Evolutionary conservation across 2,888 invertebrate species (phyloP).

Genomic region (Caenorhabditis sp.): DNA sequence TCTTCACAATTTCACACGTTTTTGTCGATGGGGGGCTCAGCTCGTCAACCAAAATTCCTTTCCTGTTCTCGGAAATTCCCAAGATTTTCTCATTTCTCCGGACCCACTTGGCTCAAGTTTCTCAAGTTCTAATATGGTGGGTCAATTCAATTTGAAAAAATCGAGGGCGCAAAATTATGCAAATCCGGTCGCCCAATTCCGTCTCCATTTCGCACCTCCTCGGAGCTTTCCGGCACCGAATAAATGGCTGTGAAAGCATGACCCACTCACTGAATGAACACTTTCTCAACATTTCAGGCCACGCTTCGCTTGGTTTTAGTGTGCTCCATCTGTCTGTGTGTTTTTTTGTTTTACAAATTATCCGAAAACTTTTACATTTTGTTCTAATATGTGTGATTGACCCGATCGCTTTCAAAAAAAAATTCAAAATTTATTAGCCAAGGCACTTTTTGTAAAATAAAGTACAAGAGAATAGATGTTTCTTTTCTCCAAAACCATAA

Average conservation of each 20-base stretch:
- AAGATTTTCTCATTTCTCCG: neutral
- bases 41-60: constrained; percentile 15
- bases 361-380: too few species aligned
- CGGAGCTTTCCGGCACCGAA: constrained; percentile 16
- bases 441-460: too few species aligned
- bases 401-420: too few species aligned
- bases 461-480: too few species aligned
- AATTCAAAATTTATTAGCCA: too few species aligned
- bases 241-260: constrained; percentile 62
- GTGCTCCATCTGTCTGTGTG: neutral
- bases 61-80: constrained; percentile 6
- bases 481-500: neutral
- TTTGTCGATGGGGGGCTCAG: constrained; percentile 17
- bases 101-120: neutral
- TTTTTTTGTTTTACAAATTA: neutral
- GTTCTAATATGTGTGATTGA: too few species aligned
- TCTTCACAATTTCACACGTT: constrained; percentile 59
- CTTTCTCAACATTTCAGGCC: constrained; percentile 49
- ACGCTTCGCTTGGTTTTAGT: constrained; percentile 27
- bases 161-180: constrained; percentile 44
- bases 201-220: constrained; percentile 51
- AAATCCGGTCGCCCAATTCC: constrained; percentile 60
- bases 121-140: constrained; percentile 48
- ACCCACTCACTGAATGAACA: constrained; percentile 51
- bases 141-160: constrained; percentile 60